Evolutionary conservation across 2,797 vertebrate species (phyloP), one percentile per base, ranked within the genome.

Genomic region (Ctenopoma kingsleyae): DNA sequence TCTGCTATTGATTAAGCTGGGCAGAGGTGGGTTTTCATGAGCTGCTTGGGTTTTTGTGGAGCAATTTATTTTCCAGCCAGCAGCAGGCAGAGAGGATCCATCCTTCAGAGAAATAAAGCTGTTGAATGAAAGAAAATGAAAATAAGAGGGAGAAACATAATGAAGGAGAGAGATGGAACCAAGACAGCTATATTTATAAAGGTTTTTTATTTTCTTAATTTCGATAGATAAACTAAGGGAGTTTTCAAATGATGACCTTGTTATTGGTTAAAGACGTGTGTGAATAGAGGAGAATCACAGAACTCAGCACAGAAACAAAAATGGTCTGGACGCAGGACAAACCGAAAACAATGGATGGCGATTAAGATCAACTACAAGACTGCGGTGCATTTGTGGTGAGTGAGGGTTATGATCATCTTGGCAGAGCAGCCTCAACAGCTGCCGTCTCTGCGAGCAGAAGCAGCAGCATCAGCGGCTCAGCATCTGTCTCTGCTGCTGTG

Each of bases 1-100:
- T 80, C 80, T 67, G 77, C 78, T 87, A 88, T 87, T 89, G 87
- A 91, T 91, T 87, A 82, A 75, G 60, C 40, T 62, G 69, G 84
- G 72, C 80, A 76, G 79, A 86, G 84, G 84, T 83, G 73, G 81
- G 71, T 64, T 82, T 87, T 85, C 75, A 84, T 80, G 82, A 75
- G 69, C 74, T 85, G 79, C 63, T 76, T 58, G 54, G 68, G 78
- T 75, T 81, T 81, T 81, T 83, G 74, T 73, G 79, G 60, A 76
- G 73, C 69, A 59, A 81, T 89, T 88, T 88, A 81, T 84, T 83
- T 88, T 80, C 57, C 62, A 74, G 68, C 79, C 55, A 15, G 74
- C 76, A 77, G 67, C 76, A 67, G 69, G 67, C 72, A 54, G 69
- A 75, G 74, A 54, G 61, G 65, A 76, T 80, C 73, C 69, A 76